phyloP scores from a whole-genome alignment of 1,140 invertebrate genomes.

The Aphelenchoides besseyi region DNA sequence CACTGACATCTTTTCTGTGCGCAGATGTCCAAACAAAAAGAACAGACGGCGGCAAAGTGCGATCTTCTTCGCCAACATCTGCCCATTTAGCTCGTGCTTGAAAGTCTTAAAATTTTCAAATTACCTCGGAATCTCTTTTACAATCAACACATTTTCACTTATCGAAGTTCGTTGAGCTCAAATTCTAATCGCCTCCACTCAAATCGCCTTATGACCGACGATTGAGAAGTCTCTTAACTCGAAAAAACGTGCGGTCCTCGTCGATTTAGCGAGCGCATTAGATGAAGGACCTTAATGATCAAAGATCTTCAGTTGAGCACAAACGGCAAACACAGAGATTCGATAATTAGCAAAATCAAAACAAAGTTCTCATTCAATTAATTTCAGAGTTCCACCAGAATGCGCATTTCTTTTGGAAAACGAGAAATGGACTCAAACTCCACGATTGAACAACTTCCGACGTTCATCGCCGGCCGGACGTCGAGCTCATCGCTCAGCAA shows the following conservation, averaged over 20 bases:
- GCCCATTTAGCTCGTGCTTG: too few species aligned
- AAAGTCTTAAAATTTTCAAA: too few species aligned
- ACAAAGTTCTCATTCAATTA: slow-evolving; percentile 2
- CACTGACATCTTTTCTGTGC: too few species aligned
- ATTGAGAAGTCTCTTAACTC: too few species aligned
- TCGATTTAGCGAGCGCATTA: too few species aligned
- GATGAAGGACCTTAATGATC: not conserved
- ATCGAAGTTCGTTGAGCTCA: too few species aligned
- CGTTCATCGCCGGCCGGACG: not conserved
- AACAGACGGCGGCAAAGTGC: slow-evolving; percentile 1
- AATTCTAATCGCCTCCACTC: too few species aligned
- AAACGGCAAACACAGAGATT: not conserved
- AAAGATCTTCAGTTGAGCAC: not conserved
- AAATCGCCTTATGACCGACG: too few species aligned
- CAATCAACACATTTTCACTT: too few species aligned
- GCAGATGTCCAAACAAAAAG: slow-evolving; percentile 2
- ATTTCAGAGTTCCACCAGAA: not conserved
- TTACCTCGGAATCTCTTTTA: too few species aligned
- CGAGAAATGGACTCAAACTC: not conserved
- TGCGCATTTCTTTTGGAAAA: not conserved
- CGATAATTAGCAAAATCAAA: not conserved
- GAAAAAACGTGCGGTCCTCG: too few species aligned
- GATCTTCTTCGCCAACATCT: not conserved
- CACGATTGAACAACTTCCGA: not conserved
- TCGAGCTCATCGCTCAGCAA: not conserved